A percentile compares a stretch with the other conserved stretches of the same genome.
Conservation (phyloP, 2,888 invertebrate genomes). For the Rhodophaea formosa region DNA sequence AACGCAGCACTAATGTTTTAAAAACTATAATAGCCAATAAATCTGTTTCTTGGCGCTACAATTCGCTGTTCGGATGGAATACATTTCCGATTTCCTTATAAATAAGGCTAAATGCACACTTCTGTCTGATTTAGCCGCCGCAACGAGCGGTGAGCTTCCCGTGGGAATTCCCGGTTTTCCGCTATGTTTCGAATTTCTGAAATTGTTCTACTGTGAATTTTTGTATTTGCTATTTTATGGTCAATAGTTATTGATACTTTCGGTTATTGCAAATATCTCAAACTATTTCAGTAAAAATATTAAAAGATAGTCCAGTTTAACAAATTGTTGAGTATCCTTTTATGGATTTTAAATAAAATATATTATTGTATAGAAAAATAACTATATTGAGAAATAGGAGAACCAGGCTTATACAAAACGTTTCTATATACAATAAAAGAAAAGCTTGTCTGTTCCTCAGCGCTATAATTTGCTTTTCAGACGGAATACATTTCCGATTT, state of each 20-base stretch:
- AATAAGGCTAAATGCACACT: conserved; percentile 31
- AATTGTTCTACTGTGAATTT: conserved; percentile 8
- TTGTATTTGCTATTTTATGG: not conserved
- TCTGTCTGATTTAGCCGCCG: conserved; percentile 19
- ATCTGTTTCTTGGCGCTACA: not conserved
- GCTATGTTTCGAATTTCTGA: conserved; percentile 1
- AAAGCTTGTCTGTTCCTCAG: not conserved
- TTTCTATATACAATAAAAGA: no score
- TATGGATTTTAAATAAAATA: no score
- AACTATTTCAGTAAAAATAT: no score
- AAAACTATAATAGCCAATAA: conserved; percentile 1
- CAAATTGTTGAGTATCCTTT: no score
- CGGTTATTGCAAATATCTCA: no score
- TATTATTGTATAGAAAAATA: no score
- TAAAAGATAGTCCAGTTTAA: no score
- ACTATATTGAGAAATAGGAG: not conserved
- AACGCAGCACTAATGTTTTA: not conserved
- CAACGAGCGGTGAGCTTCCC: not conserved
- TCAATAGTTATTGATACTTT: no score
- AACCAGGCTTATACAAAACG: not conserved
- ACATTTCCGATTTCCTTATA: conserved; percentile 21
- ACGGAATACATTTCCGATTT: not conserved
- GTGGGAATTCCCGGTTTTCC: not conserved
- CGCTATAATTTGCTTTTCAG: conserved; percentile 3
- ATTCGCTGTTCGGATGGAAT: conserved; percentile 2